Base-by-base conservation (phyloP, 2,888 invertebrate species). In the Melipona beecheii region DNA sequence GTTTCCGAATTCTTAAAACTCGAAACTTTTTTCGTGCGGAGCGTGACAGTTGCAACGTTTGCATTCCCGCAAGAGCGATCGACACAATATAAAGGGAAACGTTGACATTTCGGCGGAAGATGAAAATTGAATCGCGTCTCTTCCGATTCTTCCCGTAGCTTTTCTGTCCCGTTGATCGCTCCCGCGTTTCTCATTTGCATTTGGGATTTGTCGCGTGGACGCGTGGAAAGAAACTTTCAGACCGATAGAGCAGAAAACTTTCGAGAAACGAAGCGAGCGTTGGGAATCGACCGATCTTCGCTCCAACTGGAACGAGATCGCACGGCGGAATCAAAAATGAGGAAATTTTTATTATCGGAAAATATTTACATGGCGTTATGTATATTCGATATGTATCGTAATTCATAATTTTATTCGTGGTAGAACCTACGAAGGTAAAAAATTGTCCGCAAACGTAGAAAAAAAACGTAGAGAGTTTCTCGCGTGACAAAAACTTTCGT, bases 151-250 rank as follows among this genome's bases (percentile, higher is more conserved):
- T 4, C 27, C 31, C 15, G 21, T 6, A 17, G 9, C 60, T 31
- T 2, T 24, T 49, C 2, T 21, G n/a, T n/a, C 31, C 9, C 56
- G 36, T 17, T n/a, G 36, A 36, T 21, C 66, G 54, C 64, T 21
- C 36, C n/a, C 27, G 15, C 52, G 52, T 21, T 36, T 65, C 64
- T 56, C 72, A 81, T 85, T 84, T 85, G 78, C 84, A 84, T 85
- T 75, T 84, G 84, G 80, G 85, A 85, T 84, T 85, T 81, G 78
- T 81, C 84, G 52, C n/a, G 43, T 43, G 75, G 49, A 69, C 75
- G 68, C 4, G 31, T 31, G 65, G 77, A 58, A 75, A 74, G 72
- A 77, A 84, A 84, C 72, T 31, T 31, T 75, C 78, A 60, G n/a
- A 75, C 68, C 75, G 77, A 84, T 81, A 66, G 75, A 72, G 43